Base-by-base conservation (phyloP, 1,140 invertebrate species). In the Megalopta genalis region DNA sequence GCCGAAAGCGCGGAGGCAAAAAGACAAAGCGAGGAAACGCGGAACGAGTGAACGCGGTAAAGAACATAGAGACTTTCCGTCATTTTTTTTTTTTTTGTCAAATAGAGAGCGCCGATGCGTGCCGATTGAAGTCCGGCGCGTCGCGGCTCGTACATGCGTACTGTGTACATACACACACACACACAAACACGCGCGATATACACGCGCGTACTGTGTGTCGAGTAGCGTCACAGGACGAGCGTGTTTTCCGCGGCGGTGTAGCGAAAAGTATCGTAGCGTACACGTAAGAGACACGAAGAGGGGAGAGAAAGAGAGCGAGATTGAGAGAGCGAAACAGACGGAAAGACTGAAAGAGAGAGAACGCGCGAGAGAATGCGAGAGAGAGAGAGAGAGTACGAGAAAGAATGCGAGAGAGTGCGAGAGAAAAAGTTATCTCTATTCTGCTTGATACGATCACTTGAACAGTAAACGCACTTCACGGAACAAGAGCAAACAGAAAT, bases 381-480 rank as follows among this genome's bases (percentile, higher is more conserved):
- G 49, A 52, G 18, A 18, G 49, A 52, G 18, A 52, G 49, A 16
- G 49, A 52, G 49, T n/a, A n/a, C 18, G 49, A 52, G 49, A 52
- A 18, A 52, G 6, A 18, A 16, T 21, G 49, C 1, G 2, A 52
- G 5, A 52, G 49, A 16, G 12, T 14, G 14, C 2, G 46, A 14
- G 80, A 76, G 78, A 67, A 81, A 54, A 62, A 46, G 63, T 18
- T 10, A 64, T 72, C 39, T 69, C 57, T 60, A n/a, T 64, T 78
- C 69, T 65, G 68, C 46, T 78, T 78, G 76, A 72, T 64, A 78
- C 76, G 76, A 78, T 78, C 76, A 78, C 76, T 78, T 80, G 62
- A 80, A 74, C n/a, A 59, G 32, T 54, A 69, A 69, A 66, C 39
- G 64, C 64, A 66, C 64, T 57, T 57, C 8, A n/a, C 64, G 57